Evolutionary conservation across 2,113 vertebrate species (phyloP).

Genomic region (Petrocephalus zakoni): DNA sequence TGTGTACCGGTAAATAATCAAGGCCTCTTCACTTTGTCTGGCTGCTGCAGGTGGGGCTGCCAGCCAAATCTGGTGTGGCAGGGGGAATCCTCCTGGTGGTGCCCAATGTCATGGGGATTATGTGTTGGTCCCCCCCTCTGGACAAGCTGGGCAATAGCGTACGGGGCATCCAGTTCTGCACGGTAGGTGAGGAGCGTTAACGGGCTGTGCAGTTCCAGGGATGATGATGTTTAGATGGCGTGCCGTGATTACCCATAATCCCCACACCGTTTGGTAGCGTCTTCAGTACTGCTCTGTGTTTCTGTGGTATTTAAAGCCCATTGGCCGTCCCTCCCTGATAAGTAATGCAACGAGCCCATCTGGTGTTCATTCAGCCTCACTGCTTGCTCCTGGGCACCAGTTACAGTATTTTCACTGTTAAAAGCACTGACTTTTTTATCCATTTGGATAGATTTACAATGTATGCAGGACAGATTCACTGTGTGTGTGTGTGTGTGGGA

Average conservation of each 20-base stretch:
- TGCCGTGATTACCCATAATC: not conserved
- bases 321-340: not conserved
- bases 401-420: not conserved
- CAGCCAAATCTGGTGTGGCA: constrained; percentile 92
- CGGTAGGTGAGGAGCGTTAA: constrained; percentile 59
- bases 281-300: not conserved
- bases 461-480: too few relatives aligned
- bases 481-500: too few relatives aligned
- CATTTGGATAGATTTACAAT: too few relatives aligned
- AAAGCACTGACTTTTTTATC: too few relatives aligned
- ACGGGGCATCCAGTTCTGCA: constrained; percentile 95
- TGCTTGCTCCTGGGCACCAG: not conserved
- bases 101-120: constrained; percentile 96
- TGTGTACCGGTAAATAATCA: not conserved
- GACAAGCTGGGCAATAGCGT: constrained; percentile 98
- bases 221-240: not conserved
- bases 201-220: not conserved
- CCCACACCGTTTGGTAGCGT: not conserved
- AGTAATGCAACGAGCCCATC: not conserved
- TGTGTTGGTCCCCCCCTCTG: constrained; percentile 97
- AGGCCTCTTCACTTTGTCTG: not conserved
- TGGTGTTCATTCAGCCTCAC: not conserved
- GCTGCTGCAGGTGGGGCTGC: constrained; percentile 82
- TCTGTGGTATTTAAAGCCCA: not conserved
- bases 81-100: constrained; percentile 96